Conservation (phyloP, 2,888 invertebrate genomes). For the Cyclophora albipunctata region DNA sequence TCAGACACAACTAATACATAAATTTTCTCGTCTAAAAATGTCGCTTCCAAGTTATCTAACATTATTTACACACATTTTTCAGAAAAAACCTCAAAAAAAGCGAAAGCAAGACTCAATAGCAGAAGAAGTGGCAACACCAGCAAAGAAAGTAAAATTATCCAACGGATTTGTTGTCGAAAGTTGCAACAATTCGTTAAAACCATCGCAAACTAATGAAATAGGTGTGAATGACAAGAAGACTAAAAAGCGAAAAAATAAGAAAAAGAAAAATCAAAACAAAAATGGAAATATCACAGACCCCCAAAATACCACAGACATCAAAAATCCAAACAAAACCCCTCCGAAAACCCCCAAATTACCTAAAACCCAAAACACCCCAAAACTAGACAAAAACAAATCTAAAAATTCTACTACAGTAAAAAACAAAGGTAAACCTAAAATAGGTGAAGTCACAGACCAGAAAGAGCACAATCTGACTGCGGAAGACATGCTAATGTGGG, state of each 20-base stretch:
- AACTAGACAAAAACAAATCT: slow-evolving; percentile 5
- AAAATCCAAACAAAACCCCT: slow-evolving; percentile 3
- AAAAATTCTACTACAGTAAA: slow-evolving; percentile 8
- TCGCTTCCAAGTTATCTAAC: no score
- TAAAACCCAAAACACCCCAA: not conserved
- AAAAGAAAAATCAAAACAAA: slow-evolving; percentile 14
- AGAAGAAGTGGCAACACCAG: slow-evolving; percentile 21
- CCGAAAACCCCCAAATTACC: slow-evolving; percentile 1
- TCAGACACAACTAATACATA: no score
- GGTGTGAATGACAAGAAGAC: not conserved
- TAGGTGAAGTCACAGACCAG: slow-evolving; percentile 42
- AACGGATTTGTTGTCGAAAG: slow-evolving; percentile 61
- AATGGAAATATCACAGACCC: not conserved
- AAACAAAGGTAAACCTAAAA: slow-evolving; percentile 31
- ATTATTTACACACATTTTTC: slow-evolving; percentile 14
- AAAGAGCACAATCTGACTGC: slow-evolving; percentile 36
- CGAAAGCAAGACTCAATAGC: slow-evolving; percentile 18
- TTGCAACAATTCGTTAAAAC: slow-evolving; percentile 29
- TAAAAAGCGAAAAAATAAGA: slow-evolving; percentile 16
- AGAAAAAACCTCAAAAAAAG: slow-evolving; percentile 25
- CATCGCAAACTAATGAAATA: slow-evolving; percentile 39
- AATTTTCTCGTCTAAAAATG: no score
- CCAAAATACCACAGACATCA: slow-evolving; percentile 2
- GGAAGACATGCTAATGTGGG: slow-evolving; percentile 78
- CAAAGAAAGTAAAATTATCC: slow-evolving; percentile 40